Percentiles rank a stretch among this genome's conserved stretches.
These are phyloP conservation scores for Smittia sp. DNA, from an alignment of 2,888 invertebrate species.

Conservation along the genomic window DNA sequence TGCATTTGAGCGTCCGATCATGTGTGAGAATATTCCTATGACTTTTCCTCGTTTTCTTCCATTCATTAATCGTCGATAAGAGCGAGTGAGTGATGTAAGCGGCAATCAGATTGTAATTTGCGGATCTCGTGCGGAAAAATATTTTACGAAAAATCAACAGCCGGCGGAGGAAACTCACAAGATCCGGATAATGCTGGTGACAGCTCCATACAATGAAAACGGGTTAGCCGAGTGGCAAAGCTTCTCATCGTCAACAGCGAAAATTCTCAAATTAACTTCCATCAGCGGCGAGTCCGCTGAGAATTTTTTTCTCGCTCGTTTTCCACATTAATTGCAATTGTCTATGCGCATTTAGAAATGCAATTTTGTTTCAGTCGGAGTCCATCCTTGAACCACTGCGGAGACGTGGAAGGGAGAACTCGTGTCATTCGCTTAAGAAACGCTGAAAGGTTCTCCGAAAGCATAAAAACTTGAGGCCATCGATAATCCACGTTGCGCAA, in stretches of 20 bases:
- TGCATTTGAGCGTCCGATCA: background rate
- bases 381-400: background rate
- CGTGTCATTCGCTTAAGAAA: background rate
- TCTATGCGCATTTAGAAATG: background rate
- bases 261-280: constrained; percentile 2
- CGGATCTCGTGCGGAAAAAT: constrained; percentile 36
- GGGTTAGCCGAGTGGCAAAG: background rate
- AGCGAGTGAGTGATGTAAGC: background rate
- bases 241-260: background rate
- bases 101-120: constrained; percentile 15
- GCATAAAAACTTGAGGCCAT: background rate
- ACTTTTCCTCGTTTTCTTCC: constrained; percentile 3
- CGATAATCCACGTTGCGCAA: background rate
- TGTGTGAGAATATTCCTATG: background rate
- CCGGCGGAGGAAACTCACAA: constrained; percentile 30
- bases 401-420: background rate
- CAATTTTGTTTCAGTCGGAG: background rate
- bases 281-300: constrained; percentile 8
- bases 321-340: background rate
- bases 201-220: background rate
- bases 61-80: background rate
- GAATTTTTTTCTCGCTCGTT: background rate
- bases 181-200: constrained; percentile 20
- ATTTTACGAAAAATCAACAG: constrained; percentile 23
- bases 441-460: background rate